Evolutionary conservation across 2,113 vertebrate genomes (phyloP).

Genomic region (Bothrops jararaca): DNA sequence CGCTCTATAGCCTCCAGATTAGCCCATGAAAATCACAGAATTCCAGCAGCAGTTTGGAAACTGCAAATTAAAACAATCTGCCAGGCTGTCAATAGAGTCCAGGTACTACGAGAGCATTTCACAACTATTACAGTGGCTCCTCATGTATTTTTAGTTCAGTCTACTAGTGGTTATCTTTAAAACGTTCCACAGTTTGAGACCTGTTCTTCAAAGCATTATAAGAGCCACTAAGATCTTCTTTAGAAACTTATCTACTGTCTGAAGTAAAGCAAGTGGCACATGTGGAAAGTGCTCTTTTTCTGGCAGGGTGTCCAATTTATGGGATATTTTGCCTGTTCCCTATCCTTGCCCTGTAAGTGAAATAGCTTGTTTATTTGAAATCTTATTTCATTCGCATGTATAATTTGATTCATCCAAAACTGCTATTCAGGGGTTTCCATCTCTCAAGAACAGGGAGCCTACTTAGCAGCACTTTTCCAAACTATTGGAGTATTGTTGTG

Average conservation of each 20-base stretch:
- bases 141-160: background rate
- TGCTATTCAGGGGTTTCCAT: background rate
- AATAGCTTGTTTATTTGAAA: background rate
- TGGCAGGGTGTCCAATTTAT: background rate
- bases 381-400: background rate
- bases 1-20: background rate
- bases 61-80: background rate
- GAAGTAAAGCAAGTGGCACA: background rate
- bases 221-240: background rate
- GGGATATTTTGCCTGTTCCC: background rate
- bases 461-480: too few species aligned
- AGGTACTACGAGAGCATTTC: background rate
- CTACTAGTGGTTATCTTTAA: background rate
- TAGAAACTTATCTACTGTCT: background rate
- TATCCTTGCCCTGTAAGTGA: background rate
- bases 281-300: background rate
- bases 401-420: background rate
- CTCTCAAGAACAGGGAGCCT: background rate
- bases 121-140: background rate
- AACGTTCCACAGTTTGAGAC: background rate
- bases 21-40: background rate
- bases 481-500: background rate
- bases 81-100: background rate
- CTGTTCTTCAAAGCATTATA: background rate
- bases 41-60: background rate